phyloP scores from a whole-genome alignment of 1,140 invertebrate species.

The Drosophila nebulosa region DNA sequence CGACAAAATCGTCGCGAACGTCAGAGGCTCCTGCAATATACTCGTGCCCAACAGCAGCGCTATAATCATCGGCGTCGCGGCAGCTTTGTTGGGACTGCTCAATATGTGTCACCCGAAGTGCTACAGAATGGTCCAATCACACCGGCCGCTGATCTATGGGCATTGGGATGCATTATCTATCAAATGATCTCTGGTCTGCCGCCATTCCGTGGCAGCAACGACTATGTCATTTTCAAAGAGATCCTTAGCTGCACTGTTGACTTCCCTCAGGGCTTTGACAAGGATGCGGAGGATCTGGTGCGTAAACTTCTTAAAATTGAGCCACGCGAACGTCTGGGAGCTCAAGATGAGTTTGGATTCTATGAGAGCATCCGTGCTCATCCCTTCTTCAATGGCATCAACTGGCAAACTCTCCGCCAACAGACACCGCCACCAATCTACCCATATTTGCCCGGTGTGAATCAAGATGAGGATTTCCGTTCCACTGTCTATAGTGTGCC shows the following conservation, averaged over 20 bases:
- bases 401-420: constrained; percentile 91
- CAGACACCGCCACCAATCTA: constrained; percentile 91
- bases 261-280: constrained; percentile 94
- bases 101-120: constrained; percentile 98
- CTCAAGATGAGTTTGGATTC: constrained; percentile 86
- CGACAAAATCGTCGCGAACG: neutral
- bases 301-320: constrained; percentile 92
- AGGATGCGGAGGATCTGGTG: constrained; percentile 92
- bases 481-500: constrained; percentile 82
- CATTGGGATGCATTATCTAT: constrained; percentile 97
- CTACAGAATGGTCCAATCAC: constrained; percentile 90
- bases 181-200: constrained; percentile 97
- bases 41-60: constrained; percentile 11
- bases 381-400: constrained; percentile 91
- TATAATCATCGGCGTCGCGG: constrained; percentile 82
- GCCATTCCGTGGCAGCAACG: constrained; percentile 95
- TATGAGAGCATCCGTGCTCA: constrained; percentile 93
- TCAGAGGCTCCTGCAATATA: neutral
- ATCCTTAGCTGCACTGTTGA: constrained; percentile 95
- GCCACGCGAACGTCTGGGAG: constrained; percentile 90
- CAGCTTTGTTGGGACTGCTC: constrained; percentile 99
- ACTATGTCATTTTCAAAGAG: constrained; percentile 98
- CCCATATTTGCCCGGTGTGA: constrained; percentile 91
- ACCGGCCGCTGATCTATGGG: constrained; percentile 97
- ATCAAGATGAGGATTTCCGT: constrained; percentile 86